Conservation (phyloP, 2,888 invertebrate genomes). For the Tetragonula carbonaria region DNA sequence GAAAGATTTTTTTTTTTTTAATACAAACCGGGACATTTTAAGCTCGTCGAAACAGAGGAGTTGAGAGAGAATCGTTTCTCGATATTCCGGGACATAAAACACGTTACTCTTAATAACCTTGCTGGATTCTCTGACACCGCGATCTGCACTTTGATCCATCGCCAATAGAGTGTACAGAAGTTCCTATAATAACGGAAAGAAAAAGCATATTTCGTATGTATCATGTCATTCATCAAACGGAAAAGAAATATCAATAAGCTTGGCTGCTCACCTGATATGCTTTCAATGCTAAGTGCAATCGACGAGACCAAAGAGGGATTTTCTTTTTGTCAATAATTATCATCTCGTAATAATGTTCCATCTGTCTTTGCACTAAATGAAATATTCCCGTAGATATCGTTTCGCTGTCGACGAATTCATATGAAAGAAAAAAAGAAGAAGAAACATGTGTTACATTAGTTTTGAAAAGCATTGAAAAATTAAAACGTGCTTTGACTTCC, state of each 20-base stretch:
- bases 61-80: constrained; percentile 93
- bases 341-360: constrained; percentile 94
- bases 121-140: constrained; percentile 90
- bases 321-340: constrained; percentile 94
- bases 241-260: background rate
- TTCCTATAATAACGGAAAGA: constrained; percentile 86
- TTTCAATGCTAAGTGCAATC: constrained; percentile 93
- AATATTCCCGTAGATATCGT: constrained; percentile 96
- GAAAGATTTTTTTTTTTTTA: background rate
- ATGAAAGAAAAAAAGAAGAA: background rate
- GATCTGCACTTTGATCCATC: constrained; percentile 92
- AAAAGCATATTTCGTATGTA: constrained; percentile 13
- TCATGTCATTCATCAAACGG: background rate
- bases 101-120: constrained; percentile 95
- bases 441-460: background rate
- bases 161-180: constrained; percentile 92
- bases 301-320: constrained; percentile 91
- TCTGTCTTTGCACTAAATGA: constrained; percentile 96
- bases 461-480: background rate
- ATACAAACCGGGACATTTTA: constrained; percentile 92
- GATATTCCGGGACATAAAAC: constrained; percentile 97
- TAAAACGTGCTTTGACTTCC: no score
- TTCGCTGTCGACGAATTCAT: constrained; percentile 88
- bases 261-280: constrained; percentile 86
- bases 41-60: constrained; percentile 93